Evolutionary conservation across 2,888 invertebrate genomes (phyloP).

Genomic region (Hydriomena furcata): DNA sequence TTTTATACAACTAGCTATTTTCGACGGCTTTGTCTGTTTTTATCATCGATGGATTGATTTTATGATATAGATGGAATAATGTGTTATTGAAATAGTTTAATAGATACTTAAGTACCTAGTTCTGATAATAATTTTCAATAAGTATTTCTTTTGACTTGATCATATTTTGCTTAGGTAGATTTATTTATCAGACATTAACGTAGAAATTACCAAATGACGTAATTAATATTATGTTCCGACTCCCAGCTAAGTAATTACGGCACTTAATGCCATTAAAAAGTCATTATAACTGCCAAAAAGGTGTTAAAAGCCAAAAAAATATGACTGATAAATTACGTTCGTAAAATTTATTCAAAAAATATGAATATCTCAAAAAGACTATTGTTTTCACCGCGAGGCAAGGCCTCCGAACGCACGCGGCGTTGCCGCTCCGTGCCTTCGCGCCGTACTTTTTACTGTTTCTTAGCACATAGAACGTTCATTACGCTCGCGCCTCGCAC

Average conservation of each 20-base stretch:
- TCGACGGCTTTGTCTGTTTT: slow-evolving; percentile 63
- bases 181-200: no score
- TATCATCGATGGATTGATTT: slow-evolving; percentile 55
- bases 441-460: slow-evolving; percentile 85
- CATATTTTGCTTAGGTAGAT: no score
- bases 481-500: slow-evolving; percentile 62
- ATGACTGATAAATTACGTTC: slow-evolving; percentile 5
- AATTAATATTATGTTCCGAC: no score
- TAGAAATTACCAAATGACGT: no score
- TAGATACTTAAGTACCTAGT: no score
- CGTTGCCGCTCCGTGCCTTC: slow-evolving; percentile 77
- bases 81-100: slow-evolving; percentile 2
- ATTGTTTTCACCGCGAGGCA: slow-evolving; percentile 76
- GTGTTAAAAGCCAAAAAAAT: no score
- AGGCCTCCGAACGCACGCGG: slow-evolving; percentile 72
- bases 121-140: no score
- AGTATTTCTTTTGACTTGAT: no score
- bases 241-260: no score
- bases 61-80: slow-evolving; percentile 7
- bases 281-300: no score
- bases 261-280: no score
- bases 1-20: slow-evolving; percentile 70
- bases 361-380: slow-evolving; percentile 55
- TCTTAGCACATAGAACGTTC: slow-evolving; percentile 83
- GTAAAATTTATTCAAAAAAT: slow-evolving; percentile 53